A percentile compares a stretch with the other conserved stretches of the same genome.
phyloP scores from a whole-genome alignment of 2,888 invertebrate genomes.

The Eristalis pertinax region DNA sequence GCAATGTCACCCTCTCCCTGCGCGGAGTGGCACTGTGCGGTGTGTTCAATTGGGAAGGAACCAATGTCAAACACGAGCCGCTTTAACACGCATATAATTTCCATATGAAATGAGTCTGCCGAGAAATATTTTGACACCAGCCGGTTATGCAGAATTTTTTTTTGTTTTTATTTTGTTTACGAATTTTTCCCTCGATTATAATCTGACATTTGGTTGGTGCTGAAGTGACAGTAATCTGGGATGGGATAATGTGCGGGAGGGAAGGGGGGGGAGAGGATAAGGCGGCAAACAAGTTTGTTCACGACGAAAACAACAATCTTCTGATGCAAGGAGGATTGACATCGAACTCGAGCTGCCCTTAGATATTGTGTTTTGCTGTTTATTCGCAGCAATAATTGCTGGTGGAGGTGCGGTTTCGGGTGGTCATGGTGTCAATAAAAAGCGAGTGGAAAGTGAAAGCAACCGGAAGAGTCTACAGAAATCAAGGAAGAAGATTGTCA shows the following conservation, averaged over 20 bases:
- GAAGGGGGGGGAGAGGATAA: neutral
- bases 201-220: slow-evolving; percentile 1
- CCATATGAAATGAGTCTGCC: slow-evolving; percentile 14
- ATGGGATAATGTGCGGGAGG: no score
- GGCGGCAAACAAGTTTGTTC: neutral
- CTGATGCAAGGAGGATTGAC: neutral
- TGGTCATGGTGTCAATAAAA: no score
- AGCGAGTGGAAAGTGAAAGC: neutral
- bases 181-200: slow-evolving; percentile 13
- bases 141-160: slow-evolving; percentile 40
- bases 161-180: slow-evolving; percentile 26
- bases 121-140: slow-evolving; percentile 17
- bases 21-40: no score
- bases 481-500: no score
- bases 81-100: slow-evolving; percentile 29
- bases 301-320: neutral
- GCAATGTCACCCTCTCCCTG: neutral
- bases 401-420: no score
- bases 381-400: neutral
- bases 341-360: neutral
- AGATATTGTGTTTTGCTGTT: neutral
- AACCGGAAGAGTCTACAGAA: neutral
- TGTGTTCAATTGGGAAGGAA: slow-evolving; percentile 2
- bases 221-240: neutral
- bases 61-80: slow-evolving; percentile 41